Conservation (phyloP, 2,888 invertebrate genomes). For the Gastracanthus pulcherrimus region DNA sequence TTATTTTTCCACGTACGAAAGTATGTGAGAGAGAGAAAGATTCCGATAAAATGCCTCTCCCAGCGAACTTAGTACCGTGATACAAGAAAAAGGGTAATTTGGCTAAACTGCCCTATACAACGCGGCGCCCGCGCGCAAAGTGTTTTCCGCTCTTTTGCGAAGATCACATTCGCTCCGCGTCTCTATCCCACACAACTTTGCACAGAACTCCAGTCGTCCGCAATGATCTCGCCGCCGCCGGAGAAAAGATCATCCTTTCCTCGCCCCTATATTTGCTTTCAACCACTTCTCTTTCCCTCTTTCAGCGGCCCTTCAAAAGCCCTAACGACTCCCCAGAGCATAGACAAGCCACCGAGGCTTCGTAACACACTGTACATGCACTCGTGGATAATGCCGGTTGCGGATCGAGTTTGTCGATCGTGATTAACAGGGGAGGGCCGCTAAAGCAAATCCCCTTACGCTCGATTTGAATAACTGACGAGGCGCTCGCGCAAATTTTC, state of each 20-base stretch:
- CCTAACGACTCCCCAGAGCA: neutral
- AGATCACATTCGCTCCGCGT: neutral
- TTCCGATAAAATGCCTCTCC: too few relatives aligned
- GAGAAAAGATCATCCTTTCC: too few relatives aligned
- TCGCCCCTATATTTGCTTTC: too few relatives aligned
- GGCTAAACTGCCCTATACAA: neutral
- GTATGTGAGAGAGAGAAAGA: too few relatives aligned
- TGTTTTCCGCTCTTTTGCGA: conserved; percentile 31
- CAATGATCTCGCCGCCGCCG: too few relatives aligned
- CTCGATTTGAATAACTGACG: conserved; percentile 56
- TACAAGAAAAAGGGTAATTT: conserved; percentile 7
- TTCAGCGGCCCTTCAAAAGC: too few relatives aligned
- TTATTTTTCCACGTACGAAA: neutral
- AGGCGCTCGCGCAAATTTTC: conserved; percentile 14
- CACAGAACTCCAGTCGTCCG: too few relatives aligned
- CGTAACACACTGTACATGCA: neutral
- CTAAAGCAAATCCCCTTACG: conserved; percentile 52
- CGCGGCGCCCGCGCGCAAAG: neutral
- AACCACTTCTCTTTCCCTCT: too few relatives aligned
- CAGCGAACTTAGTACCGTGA: too few relatives aligned
- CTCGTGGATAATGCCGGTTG: neutral
- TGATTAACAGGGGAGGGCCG: conserved; percentile 28
- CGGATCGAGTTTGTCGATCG: conserved; percentile 22
- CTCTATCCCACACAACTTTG: neutral
- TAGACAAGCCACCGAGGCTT: neutral